phyloP scores from a whole-genome alignment of 2,888 invertebrate species.

The Stenolophus ochropezus region DNA sequence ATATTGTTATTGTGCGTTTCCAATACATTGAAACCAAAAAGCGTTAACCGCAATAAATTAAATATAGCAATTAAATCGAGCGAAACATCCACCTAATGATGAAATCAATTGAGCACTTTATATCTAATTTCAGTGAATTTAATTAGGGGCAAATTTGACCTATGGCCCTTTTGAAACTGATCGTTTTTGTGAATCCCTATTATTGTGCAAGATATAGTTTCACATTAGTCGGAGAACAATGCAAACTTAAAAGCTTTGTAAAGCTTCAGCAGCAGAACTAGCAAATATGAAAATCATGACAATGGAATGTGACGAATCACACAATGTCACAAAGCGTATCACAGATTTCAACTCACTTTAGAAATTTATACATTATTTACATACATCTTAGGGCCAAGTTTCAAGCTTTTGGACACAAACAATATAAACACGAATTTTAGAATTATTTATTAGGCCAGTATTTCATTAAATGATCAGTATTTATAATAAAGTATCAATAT shows the following conservation, averaged over 20 bases:
- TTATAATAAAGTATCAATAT: too few relatives aligned
- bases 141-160: not conserved
- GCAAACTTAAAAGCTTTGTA: not conserved
- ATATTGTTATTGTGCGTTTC: not conserved
- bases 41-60: not conserved
- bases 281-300: slow-evolving; percentile 19
- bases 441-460: too few relatives aligned
- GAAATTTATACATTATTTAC: slow-evolving; percentile 35
- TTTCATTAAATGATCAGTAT: too few relatives aligned
- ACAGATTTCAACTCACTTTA: slow-evolving; percentile 34
- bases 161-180: slow-evolving; percentile 4
- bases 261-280: not conserved
- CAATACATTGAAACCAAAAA: not conserved
- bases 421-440: too few relatives aligned
- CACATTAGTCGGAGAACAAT: not conserved
- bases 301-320: slow-evolving; percentile 35
- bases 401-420: not conserved
- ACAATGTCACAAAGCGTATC: slow-evolving; percentile 29
- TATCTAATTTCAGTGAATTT: not conserved
- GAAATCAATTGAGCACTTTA: not conserved
- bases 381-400: not conserved
- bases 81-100: not conserved
- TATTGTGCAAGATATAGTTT: not conserved
- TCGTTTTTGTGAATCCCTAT: slow-evolving; percentile 15
- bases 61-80: not conserved